Evolutionary conservation across 2,113 vertebrate genomes (phyloP), one percentile per base, ranked within the genome.

Genomic region (Lepus europaeus): DNA sequence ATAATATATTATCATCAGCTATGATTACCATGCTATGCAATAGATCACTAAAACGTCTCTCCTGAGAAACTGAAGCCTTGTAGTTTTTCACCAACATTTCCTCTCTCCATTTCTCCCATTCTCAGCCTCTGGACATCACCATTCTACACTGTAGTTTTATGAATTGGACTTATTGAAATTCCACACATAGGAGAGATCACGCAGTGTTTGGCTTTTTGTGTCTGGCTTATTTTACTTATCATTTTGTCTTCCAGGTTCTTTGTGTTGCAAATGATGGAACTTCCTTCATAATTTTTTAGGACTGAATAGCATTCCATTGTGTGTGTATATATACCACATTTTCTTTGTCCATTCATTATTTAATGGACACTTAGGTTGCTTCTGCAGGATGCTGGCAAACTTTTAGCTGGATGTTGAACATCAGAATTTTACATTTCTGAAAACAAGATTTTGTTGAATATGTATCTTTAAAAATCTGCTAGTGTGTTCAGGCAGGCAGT

Each of bases 361-460:
- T 36, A 36, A 36, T 36, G 36, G 36, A 36, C 36, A 36, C 36
- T 36, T 36, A 3, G 36, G 36, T 36, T 36, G 17, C 8, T 90
- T 70, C 51, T 5, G 23, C 72, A 16, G 59, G n/a, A 76, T 33
- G 33, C 5, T 14, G 66, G 20, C 27, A 91, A n/a, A 76, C 66
- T 88, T 94, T 89, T 82, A 10, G 78, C 72, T 83, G 53, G 20
- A 90, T 90, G 2, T 4, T 77, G 27, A 86, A 66, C 20, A 80
- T 64, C 74, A 29, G 53, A 87, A 86, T 66, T 59, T 39, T 64
- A 69, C 1, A 29, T 53, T 89, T 84, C 53, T 74, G 33, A 56
- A 19, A 56, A 68, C 23, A 63, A 19, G 74, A 68, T 90, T 70
- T 76, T 66, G 9, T 76, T 79, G 36, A 94, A 68, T 83, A 53